Evolutionary conservation across 2,797 vertebrate species (phyloP), one percentile per base, ranked within the genome.

Genomic region (Squalus acanthias): DNA sequence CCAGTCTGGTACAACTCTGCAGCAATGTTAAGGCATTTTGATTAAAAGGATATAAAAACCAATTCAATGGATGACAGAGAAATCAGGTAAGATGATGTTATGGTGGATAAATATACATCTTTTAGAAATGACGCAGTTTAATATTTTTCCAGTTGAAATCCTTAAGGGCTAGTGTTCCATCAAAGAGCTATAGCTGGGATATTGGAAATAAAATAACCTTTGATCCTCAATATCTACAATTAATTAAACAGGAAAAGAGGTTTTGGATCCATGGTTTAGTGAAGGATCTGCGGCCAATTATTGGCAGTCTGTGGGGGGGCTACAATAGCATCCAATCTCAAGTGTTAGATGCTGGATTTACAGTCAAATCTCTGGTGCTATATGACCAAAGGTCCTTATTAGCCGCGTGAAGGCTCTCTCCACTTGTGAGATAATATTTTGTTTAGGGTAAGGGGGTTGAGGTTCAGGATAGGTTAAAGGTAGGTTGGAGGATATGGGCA

Each of bases 161-260:
- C 67, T 26, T 72, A 95, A 46, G 39, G 93, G 24, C 24, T n/a
- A 92, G 26, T 72, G n/a, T 53, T 12, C 93, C 69, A 95, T 95
- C 67, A 95, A 69, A 50, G 39, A 70, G 24, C 46, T 72, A 24
- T 12, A 72, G 67, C 46, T 46, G 67, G 13, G 46, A 12, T 72
- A 72, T 72, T 95, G 69, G 72, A 72, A 50, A 72, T 95, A 50
- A 72, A 95, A 65, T 26, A 7, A 53, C 24, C 65, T 95, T 95
- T 95, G 93, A 95, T 72, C 93, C 46, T 95, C 24, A 53, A 95
- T 72, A 72, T 72, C 39, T 33, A 69, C 20, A 95, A 53, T 95
- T 95, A 95, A 95, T 95, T 70, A 95, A 95, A 53, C 69, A 72
- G 93, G 67, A 72, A 65, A 72, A 70, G 67, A 95, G 67, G 39